Evolutionary conservation across 2,113 vertebrate species (phyloP).

Genomic region (Epinephelus cyanopodus): DNA sequence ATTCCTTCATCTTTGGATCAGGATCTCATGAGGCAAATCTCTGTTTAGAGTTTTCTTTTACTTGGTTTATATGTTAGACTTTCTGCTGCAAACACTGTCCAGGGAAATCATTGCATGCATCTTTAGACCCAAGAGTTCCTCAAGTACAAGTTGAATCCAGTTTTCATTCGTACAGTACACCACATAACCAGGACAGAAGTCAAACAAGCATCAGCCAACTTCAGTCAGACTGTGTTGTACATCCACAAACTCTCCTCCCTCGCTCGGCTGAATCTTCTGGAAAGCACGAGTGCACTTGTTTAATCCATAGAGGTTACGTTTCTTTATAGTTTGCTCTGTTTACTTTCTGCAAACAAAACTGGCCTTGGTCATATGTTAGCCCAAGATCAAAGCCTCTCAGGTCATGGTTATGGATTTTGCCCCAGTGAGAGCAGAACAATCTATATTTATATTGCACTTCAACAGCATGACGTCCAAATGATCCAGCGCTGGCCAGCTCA

Average conservation of each 20-base stretch:
- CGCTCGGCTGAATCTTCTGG: conserved; percentile 11
- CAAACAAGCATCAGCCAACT: neutral
- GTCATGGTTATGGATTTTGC: conserved; percentile 77
- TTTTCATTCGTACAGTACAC: neutral
- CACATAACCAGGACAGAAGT: conserved; percentile 22
- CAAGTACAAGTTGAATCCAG: neutral
- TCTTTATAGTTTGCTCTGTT: conserved; percentile 62
- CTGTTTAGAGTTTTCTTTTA: neutral
- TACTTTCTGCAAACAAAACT: conserved; percentile 74
- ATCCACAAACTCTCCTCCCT: conserved; percentile 17
- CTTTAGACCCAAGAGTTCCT: neutral
- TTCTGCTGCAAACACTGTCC: neutral
- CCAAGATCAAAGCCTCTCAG: conserved; percentile 67
- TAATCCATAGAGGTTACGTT: conserved; percentile 38
- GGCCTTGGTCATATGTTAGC: conserved; percentile 62
- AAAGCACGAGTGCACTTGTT: neutral
- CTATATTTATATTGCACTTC: conserved; percentile 82
- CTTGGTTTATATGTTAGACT: too few relatives aligned
- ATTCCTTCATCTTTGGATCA: neutral
- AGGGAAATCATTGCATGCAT: neutral
- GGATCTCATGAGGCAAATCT: neutral
- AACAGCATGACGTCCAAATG: conserved; percentile 73
- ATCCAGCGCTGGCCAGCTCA: conserved; percentile 65
- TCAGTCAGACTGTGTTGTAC: conserved; percentile 6
- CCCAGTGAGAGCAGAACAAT: conserved; percentile 73